These are phyloP conservation scores for Orthonyx spaldingii DNA, from an alignment of 2,113 vertebrate species.

Conservation along the genomic window DNA sequence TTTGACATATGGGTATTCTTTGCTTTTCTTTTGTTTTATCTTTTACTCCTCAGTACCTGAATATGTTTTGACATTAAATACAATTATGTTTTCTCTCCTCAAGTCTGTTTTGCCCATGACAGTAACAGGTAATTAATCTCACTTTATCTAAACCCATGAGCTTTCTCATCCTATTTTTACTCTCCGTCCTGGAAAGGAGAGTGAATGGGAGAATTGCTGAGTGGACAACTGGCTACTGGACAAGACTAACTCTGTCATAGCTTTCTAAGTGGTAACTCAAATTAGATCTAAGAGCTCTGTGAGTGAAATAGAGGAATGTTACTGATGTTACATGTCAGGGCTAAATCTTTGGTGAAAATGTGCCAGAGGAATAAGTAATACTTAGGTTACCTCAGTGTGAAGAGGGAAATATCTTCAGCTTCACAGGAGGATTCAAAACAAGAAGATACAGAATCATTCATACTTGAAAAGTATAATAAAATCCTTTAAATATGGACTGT, in stretches of 20 bases:
- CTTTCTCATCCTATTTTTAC: neutral
- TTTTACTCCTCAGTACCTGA: neutral
- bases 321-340: neutral
- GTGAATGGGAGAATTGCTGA: neutral
- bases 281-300: neutral
- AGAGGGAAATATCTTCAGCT: neutral
- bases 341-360: neutral
- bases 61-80: neutral
- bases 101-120: neutral
- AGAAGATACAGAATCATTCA: neutral
- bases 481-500: neutral
- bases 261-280: neutral
- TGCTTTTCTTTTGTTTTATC: fast-evolving
- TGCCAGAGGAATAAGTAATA: neutral
- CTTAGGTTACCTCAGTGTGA: neutral
- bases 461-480: neutral
- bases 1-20: neutral
- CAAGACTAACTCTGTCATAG: neutral
- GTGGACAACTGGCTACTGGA: neutral
- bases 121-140: neutral
- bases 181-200: neutral
- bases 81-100: neutral
- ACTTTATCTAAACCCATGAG: neutral
- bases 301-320: neutral
- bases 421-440: neutral